Evolutionary conservation across 2,113 vertebrate genomes (phyloP), one percentile per base, ranked within the genome.

Genomic region (Thalassoma bifasciatum): DNA sequence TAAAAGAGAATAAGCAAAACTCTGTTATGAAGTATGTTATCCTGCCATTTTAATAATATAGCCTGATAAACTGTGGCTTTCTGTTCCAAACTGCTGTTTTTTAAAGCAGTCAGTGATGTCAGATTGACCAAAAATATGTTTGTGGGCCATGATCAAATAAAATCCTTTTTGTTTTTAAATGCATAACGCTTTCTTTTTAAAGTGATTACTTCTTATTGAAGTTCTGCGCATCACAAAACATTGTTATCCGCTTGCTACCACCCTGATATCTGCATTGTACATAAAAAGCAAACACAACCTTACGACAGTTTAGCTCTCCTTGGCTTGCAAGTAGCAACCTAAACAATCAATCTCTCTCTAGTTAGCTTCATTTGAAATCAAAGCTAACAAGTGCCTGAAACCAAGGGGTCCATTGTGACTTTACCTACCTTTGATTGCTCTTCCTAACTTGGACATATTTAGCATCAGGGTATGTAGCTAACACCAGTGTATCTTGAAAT

Each of bases 1-100:
- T 81, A 47, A 65, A 78, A 68, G 24, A 77, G 84, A 84, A 92
- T 86, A 88, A 86, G 86, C 70, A 77, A 80, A 80, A 85, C 79
- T 81, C 63, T 85, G 79, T 85, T 69, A 47, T 67, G 73, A 61
- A 75, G 79, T 49, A 56, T 10, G 54, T 68, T 36, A 56, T 34
- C 10, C 68, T 81, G 82, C 73, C 77, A 89, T 75, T 68, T 67
- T 69, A 22, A 51, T 60, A 14, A 64, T 79, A 38, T 65, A 40
- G 52, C 51, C 37, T 14, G 30, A 30, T 30, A 13, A 42, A 65
- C 65, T 64, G 66, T 22, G 70, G 46, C 36, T 72, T 59, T 68
- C 50, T 60, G 51, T 53, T 5, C 58, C 38, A 66, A 78, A 75
- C 2, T 23, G 59, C 7, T 40, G 38, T 75, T 66, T 81, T 72